Percentiles rank a stretch among this genome's conserved stretches.
Evolutionary conservation across 1,140 invertebrate species (phyloP).

Genomic region (Lethocerus indicus): DNA sequence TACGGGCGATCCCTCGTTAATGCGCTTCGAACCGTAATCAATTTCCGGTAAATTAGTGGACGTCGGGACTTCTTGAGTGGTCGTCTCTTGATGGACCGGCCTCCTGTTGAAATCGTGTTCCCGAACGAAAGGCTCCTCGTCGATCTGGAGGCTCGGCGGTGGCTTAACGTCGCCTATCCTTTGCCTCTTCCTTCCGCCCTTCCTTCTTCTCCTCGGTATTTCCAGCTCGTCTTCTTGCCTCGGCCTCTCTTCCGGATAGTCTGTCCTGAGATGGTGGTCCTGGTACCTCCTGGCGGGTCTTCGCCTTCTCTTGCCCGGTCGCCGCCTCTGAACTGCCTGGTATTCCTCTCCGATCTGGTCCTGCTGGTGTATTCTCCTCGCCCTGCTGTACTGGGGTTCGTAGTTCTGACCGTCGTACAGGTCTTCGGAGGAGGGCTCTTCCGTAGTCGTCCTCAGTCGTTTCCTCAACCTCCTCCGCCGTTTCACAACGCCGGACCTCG

Average conservation of each 20-base stretch:
- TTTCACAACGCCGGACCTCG: slow-evolving; percentile 10
- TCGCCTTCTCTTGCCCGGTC: slow-evolving; percentile 26
- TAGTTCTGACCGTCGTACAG: background rate
- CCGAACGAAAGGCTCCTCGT: too few species aligned
- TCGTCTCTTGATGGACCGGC: too few species aligned
- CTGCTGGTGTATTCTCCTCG: background rate
- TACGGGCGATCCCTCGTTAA: too few species aligned
- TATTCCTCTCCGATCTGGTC: slow-evolving; percentile 16
- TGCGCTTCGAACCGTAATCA: too few species aligned
- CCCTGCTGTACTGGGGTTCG: slow-evolving; percentile 16
- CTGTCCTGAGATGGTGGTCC: slow-evolving; percentile 6
- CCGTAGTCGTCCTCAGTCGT: slow-evolving; percentile 15
- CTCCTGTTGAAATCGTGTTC: too few species aligned
- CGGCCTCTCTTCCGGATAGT: background rate
- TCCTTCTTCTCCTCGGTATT: slow-evolving; percentile 13
- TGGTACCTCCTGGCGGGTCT: slow-evolving; percentile 14
- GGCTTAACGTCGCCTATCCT: too few species aligned
- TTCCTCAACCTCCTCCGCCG: slow-evolving; percentile 16
- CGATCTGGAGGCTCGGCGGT: too few species aligned
- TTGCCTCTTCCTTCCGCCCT: slow-evolving; percentile 13
- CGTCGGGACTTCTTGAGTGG: too few species aligned
- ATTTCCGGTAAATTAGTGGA: too few species aligned
- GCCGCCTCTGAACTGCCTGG: slow-evolving; percentile 20
- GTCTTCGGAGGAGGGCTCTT: background rate
- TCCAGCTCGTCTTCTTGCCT: too few species aligned